These are phyloP conservation scores for Egretta garzetta DNA, from an alignment of 2,113 vertebrate genomes.

Conservation along the genomic window DNA sequence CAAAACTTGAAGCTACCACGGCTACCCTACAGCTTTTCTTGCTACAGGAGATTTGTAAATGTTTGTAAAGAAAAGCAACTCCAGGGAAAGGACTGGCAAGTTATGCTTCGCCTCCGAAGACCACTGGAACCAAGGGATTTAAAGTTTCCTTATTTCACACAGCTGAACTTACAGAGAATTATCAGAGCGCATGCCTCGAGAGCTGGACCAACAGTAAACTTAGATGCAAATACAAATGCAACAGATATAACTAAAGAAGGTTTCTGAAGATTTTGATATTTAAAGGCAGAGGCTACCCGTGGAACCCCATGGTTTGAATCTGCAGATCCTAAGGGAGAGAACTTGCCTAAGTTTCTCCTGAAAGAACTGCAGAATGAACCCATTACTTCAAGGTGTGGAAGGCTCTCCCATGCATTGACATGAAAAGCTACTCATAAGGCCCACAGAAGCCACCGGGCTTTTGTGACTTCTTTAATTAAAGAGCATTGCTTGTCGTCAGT, in stretches of 20 bases:
- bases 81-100: background rate
- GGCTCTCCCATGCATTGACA: background rate
- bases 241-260: background rate
- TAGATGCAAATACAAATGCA: background rate
- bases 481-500: background rate
- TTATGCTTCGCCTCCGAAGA: background rate
- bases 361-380: background rate
- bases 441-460: background rate
- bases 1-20: background rate
- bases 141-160: background rate
- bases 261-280: background rate
- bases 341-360: background rate
- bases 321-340: background rate
- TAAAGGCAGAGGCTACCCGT: background rate
- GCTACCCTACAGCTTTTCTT: background rate
- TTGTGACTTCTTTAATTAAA: conserved; percentile 36
- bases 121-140: background rate
- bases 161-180: background rate
- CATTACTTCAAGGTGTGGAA: background rate
- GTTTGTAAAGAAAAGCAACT: background rate
- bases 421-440: background rate
- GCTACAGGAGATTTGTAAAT: background rate
- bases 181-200: background rate
- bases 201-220: background rate
- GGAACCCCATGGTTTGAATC: background rate